phyloP scores from a whole-genome alignment of 2,113 vertebrate genomes.

The Chlamydotis undulata region DNA sequence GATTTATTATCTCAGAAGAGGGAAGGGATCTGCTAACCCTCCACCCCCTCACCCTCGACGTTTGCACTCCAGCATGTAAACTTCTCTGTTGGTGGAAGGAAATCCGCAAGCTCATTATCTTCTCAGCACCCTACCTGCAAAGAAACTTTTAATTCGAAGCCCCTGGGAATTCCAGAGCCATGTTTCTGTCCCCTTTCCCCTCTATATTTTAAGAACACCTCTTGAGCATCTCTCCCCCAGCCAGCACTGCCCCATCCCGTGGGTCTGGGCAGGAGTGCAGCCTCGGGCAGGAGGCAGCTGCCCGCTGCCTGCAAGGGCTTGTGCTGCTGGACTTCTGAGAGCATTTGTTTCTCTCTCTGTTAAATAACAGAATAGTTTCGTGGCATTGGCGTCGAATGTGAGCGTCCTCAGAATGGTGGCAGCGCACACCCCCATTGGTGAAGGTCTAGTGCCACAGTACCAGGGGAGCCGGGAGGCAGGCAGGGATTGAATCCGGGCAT shows the following conservation, averaged over 20 bases:
- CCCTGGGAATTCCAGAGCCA: neutral
- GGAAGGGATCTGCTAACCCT: neutral
- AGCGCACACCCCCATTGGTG: neutral
- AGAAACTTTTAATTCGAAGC: constrained; percentile 47
- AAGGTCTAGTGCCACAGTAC: neutral
- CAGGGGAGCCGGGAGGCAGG: neutral
- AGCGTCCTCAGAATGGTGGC: neutral
- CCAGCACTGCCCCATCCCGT: neutral
- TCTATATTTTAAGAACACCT: neutral
- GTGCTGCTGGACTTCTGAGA: neutral
- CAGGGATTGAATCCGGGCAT: neutral
- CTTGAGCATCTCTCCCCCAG: neutral
- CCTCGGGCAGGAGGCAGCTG: neutral
- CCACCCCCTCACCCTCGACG: neutral
- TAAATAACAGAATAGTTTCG: neutral
- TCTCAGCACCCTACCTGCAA: neutral
- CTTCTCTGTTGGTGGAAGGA: neutral
- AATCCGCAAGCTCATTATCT: neutral
- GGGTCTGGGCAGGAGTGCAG: neutral
- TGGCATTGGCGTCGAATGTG: neutral
- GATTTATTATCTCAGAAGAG: neutral
- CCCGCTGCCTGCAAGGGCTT: neutral
- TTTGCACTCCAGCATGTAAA: neutral
- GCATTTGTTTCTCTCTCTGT: neutral
- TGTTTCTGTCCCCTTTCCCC: neutral